phyloP scores from a whole-genome alignment of 2,888 invertebrate genomes.

The Hypomecis punctinalis region DNA sequence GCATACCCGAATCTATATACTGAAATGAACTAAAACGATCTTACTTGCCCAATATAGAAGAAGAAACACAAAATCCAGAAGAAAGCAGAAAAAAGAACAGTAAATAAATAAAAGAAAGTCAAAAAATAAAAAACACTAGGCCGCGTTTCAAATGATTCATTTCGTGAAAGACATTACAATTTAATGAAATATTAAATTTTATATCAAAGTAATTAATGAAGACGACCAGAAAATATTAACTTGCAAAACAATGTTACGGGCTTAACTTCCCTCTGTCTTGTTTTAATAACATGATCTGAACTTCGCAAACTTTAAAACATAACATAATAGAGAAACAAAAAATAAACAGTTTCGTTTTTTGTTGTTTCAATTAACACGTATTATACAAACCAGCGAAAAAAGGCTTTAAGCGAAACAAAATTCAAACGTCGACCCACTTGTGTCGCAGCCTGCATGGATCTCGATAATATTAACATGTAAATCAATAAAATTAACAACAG shows the following conservation, averaged over 20 bases:
- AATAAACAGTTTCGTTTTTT: too few relatives aligned
- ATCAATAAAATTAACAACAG: too few relatives aligned
- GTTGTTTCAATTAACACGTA: too few relatives aligned
- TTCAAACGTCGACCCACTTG: slow-evolving; percentile 1
- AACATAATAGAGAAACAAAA: too few relatives aligned
- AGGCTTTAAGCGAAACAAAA: background rate
- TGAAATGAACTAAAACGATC: slow-evolving; percentile 35
- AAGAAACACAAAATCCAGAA: slow-evolving; percentile 46
- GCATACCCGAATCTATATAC: slow-evolving; percentile 30
- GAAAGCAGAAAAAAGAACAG: slow-evolving; percentile 49
- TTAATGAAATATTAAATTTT: background rate
- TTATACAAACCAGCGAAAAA: too few relatives aligned
- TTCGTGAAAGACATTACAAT: background rate
- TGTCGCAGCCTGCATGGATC: slow-evolving; percentile 10
- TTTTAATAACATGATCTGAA: too few relatives aligned
- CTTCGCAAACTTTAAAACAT: too few relatives aligned
- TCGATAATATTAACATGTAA: slow-evolving; percentile 20
- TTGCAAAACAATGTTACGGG: too few relatives aligned
- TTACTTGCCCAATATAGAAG: slow-evolving; percentile 56
- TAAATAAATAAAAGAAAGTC: slow-evolving; percentile 38
- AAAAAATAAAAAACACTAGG: slow-evolving; percentile 12
- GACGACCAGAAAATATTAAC: too few relatives aligned
- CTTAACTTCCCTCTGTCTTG: too few relatives aligned
- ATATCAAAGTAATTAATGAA: too few relatives aligned
- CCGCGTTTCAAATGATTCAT: background rate